Percentiles rank a stretch among this genome's conserved stretches.
Evolutionary conservation across 2,113 vertebrate genomes (phyloP).

Genomic region (Amblyopsis rosae): DNA sequence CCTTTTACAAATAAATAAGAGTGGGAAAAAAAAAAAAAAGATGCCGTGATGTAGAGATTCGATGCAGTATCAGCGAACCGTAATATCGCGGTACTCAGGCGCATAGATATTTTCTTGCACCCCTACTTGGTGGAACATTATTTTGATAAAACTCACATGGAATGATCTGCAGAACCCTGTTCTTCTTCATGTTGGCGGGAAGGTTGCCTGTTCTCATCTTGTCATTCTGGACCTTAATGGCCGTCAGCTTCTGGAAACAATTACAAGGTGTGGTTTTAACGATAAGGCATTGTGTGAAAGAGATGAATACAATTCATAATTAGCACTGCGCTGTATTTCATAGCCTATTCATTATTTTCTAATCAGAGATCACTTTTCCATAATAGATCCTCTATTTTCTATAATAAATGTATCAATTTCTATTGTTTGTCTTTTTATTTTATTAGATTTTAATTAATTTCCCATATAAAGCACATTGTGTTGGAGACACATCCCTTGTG

Average conservation of each 20-base stretch:
- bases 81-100: background rate
- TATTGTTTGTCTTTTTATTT: too few species aligned
- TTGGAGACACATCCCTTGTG: too few species aligned
- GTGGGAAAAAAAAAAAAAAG: background rate
- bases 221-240: conserved; percentile 99
- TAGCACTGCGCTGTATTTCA: background rate
- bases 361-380: too few species aligned
- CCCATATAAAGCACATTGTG: too few species aligned
- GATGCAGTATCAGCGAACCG: too few species aligned
- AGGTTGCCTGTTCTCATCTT: conserved; percentile 99
- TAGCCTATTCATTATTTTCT: too few species aligned
- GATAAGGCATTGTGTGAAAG: too few species aligned
- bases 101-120: background rate
- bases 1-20: background rate
- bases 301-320: background rate
- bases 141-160: conserved; percentile 83
- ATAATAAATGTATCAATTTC: too few species aligned
- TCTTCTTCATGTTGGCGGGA: conserved; percentile 99
- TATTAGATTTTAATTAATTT: too few species aligned
- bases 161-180: conserved; percentile 98
- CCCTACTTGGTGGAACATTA: background rate
- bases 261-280: too few species aligned
- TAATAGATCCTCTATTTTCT: too few species aligned
- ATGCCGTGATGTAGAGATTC: background rate
- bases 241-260: conserved; percentile 88